These are phyloP conservation scores for Colinus virginianus DNA, from an alignment of 2,113 vertebrate genomes.

Conservation along the genomic window DNA sequence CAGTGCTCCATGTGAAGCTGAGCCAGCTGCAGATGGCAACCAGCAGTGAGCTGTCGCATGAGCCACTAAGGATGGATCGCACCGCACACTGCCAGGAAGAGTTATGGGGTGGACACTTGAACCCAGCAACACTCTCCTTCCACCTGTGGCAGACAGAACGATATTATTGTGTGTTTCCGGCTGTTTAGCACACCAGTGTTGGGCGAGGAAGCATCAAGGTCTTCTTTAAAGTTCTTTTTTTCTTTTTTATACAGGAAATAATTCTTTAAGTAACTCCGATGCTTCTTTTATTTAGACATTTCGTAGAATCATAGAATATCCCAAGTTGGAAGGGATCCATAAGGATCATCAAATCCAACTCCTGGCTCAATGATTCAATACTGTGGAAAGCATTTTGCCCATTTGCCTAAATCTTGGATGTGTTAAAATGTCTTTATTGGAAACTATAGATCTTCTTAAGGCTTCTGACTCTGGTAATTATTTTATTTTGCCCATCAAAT, in stretches of 20 bases:
- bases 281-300: background rate
- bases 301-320: no score
- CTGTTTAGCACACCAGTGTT: background rate
- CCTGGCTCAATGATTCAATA: background rate
- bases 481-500: background rate
- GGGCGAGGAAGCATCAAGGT: background rate
- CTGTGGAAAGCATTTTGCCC: background rate
- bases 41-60: background rate
- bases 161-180: background rate
- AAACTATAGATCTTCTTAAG: background rate
- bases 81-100: background rate
- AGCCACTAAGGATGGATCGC: background rate
- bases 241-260: background rate
- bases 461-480: background rate
- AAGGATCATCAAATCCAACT: no score
- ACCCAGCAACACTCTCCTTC: background rate
- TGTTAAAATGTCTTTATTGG: background rate
- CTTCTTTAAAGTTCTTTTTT: background rate
- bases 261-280: background rate
- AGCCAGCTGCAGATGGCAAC: conserved; percentile 27
- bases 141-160: background rate
- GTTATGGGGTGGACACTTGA: background rate
- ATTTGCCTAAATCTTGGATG: background rate
- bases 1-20: background rate
- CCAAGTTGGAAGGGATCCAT: no score